Base-by-base conservation (phyloP, 2,797 vertebrate genomes). In the Phaenicophaeus curvirostris region DNA sequence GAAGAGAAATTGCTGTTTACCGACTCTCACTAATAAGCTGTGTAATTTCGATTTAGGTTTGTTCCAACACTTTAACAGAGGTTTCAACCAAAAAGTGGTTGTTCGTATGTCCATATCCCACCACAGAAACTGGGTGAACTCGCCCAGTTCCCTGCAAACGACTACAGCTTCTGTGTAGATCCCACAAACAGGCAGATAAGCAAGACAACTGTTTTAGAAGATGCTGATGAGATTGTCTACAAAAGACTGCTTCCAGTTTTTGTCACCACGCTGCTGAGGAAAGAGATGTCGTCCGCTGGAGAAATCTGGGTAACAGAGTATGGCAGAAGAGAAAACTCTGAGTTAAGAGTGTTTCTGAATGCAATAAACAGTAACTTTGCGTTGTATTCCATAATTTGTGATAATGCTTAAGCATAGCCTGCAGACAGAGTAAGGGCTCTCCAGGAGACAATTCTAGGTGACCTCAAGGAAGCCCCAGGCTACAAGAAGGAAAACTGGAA, bases 1-100 rank as follows among this genome's bases (percentile, higher is more conserved):
- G 72, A 89, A 75, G 42, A 92, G 51, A 85, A 93, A 95, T 39
- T 59, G 35, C 33, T 96, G 90, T 92, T 95, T 82, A 91, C 54
- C 89, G 44, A 58, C 75, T 82, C 71, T 25, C 3, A 2, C 35
- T 78, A 71, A 42, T 41, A 76, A 84, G 35, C 20, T 65, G 28
- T 16, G 16, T 33, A 74, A 88, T 87, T 87, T 76, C 53, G 61
- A 93, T 58, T 80, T 75, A 63, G 66, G 71, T 68, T 85, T 44
- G 37, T 86, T 75, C 79, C 80, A 71, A 76, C 74, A 51, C 41
- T 51, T 68, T 31, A 62, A 66, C 31, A 48, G 61, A 63, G 35
- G 81, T 91, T 89, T 89, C 96, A 79, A 1, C 80, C 23, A 0
- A 81, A 90, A 37, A 5, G 55, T 35, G 66, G 41, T 13, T 86